These are phyloP conservation scores for Phocoena sinus DNA, from an alignment of 2,113 vertebrate species.

Conservation along the genomic window DNA sequence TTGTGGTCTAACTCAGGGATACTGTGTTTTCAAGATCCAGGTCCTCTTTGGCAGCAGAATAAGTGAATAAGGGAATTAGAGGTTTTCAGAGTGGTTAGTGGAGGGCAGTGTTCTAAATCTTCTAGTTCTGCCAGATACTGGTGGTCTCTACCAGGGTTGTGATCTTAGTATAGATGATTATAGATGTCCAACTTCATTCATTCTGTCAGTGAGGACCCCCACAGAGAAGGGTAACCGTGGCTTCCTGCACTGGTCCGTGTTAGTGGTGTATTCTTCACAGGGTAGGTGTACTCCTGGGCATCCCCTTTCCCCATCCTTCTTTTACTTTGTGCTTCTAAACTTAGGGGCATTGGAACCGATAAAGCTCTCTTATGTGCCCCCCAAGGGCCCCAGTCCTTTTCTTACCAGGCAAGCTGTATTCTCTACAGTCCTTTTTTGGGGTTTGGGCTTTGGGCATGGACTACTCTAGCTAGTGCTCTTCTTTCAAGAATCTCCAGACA, in stretches of 20 bases:
- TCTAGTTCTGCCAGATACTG: not conserved
- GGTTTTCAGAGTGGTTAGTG: not conserved
- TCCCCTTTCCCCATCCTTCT: not conserved
- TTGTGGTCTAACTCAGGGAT: not conserved
- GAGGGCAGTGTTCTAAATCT: not conserved
- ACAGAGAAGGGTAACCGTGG: not conserved
- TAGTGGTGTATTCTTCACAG: not conserved
- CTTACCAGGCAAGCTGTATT: not conserved
- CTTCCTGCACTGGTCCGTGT: not conserved
- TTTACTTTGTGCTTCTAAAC: not conserved
- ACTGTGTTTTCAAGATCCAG: not conserved
- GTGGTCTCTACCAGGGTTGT: not conserved
- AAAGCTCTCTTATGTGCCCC: not conserved
- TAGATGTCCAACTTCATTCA: not conserved
- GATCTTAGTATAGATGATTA: not conserved
- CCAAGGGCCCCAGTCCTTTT: not conserved
- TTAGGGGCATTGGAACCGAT: not conserved
- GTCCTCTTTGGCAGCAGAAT: not conserved
- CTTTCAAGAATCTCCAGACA: not conserved
- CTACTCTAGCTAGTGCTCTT: not conserved
- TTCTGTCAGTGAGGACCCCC: not conserved
- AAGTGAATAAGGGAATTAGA: not conserved
- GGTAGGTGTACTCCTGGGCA: not conserved
- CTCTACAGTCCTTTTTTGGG: not conserved
- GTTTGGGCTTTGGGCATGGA: not conserved